These are phyloP conservation scores for Cladopsammia gracilis DNA, from an alignment of 64 coral and sea anemone species.

Conservation along the genomic window DNA sequence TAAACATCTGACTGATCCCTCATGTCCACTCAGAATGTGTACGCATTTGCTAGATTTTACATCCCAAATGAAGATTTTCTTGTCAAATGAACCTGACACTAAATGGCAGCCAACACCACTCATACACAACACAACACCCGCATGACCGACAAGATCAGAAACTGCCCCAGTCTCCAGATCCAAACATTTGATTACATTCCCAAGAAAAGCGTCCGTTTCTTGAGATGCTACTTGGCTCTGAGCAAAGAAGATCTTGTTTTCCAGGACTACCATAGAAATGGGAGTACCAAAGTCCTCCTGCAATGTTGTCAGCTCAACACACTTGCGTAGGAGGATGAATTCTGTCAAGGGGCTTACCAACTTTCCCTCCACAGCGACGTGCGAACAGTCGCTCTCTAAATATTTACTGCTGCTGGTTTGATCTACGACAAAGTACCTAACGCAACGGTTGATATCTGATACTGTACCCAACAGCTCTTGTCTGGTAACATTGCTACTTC, in stretches of 20 bases:
- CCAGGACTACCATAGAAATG: slow-evolving; percentile 65
- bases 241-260: slow-evolving; percentile 84
- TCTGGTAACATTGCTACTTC: slow-evolving; percentile 53
- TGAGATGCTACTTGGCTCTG: slow-evolving; percentile 7
- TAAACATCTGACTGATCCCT: slow-evolving; percentile 81
- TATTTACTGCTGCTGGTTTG: slow-evolving; percentile 27
- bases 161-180: slow-evolving; percentile 71
- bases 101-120: slow-evolving; percentile 25
- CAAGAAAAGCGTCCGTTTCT: slow-evolving; percentile 43
- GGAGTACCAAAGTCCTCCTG: slow-evolving; percentile 54
- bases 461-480: slow-evolving; percentile 72
- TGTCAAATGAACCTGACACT: slow-evolving; percentile 96
- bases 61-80: slow-evolving; percentile 87
- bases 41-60: slow-evolving; percentile 62
- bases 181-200: slow-evolving; percentile 74
- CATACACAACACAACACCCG: slow-evolving; percentile 72
- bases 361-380: slow-evolving; percentile 7
- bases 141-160: slow-evolving; percentile 79
- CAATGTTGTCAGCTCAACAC: slow-evolving; percentile 53
- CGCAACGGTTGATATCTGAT: slow-evolving; percentile 92
- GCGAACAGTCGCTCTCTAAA: slow-evolving; percentile 22
- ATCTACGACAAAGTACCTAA: slow-evolving; percentile 71
- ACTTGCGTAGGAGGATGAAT: slow-evolving; percentile 63
- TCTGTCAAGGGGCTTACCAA: slow-evolving; percentile 65
- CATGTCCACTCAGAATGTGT: slow-evolving; percentile 84